phyloP scores from a whole-genome alignment of 2,113 vertebrate species.

The Seriola aureovittata region DNA sequence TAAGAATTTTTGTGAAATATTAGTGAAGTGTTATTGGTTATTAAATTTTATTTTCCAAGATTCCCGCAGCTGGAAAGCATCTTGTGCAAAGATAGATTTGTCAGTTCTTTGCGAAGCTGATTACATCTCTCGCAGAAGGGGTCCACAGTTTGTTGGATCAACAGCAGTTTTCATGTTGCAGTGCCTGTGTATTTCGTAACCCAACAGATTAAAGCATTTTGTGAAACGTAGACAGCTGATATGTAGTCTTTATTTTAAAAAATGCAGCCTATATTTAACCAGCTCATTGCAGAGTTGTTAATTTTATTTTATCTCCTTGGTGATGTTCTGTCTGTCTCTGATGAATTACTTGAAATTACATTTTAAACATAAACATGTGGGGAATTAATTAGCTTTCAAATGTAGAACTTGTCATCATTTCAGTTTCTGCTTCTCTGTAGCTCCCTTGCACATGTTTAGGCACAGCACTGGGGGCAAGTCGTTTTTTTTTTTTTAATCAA shows the following conservation, averaged over 20 bases:
- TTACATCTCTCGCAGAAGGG: constrained; percentile 22
- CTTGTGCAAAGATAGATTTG: constrained; percentile 10
- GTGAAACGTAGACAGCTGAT: background rate
- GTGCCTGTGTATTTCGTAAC: background rate
- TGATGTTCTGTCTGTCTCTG: constrained; percentile 6
- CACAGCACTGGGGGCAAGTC: background rate
- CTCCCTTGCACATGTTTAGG: constrained; percentile 47
- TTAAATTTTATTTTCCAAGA: constrained; percentile 21
- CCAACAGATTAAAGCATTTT: constrained; percentile 4
- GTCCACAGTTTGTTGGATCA: background rate
- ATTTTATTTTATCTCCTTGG: constrained; percentile 26
- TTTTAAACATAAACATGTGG: background rate
- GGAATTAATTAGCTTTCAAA: constrained; percentile 28
- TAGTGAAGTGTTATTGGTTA: background rate
- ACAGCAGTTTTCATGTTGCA: background rate
- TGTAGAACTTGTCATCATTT: constrained; percentile 1
- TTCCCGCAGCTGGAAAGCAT: constrained; percentile 22
- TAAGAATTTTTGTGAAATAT: background rate
- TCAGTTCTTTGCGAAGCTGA: constrained; percentile 22
- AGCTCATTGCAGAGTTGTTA: constrained; percentile 2
- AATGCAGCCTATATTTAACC: background rate
- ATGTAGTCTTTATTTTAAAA: background rate
- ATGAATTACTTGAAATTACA: constrained; percentile 23
- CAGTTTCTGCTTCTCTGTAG: constrained; percentile 10
- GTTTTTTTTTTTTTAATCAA: constrained; percentile 57